phyloP scores from a whole-genome alignment of 2,113 vertebrate species.

The Gymnocephalus cernua region DNA sequence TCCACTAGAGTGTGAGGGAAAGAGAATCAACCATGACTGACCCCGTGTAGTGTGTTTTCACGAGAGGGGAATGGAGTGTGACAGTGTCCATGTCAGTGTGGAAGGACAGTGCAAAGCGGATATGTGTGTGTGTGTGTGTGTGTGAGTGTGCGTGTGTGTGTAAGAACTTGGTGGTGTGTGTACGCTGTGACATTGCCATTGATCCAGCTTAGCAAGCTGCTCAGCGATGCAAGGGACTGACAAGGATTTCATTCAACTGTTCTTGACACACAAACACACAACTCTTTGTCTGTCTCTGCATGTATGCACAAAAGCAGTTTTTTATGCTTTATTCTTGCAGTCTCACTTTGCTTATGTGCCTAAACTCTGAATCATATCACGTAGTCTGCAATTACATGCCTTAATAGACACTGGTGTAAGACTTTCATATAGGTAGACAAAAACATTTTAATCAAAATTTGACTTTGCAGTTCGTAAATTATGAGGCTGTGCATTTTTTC shows the following conservation, averaged over 20 bases:
- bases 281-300: constrained; percentile 57
- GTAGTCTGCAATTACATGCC: background rate
- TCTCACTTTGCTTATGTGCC: constrained; percentile 26
- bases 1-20: constrained; percentile 33
- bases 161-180: constrained; percentile 59
- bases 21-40: constrained; percentile 37
- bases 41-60: constrained; percentile 57
- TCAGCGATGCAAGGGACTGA: constrained; percentile 73
- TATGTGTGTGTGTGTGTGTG: constrained; percentile 45
- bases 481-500: background rate
- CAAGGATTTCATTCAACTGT: constrained; percentile 81
- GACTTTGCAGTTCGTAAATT: background rate
- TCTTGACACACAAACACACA: constrained; percentile 77
- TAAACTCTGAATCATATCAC: background rate
- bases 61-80: constrained; percentile 53
- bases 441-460: background rate
- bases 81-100: constrained; percentile 60
- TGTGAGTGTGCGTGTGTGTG: constrained; percentile 5
- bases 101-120: constrained; percentile 64
- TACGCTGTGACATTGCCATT: constrained; percentile 77
- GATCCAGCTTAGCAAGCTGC: constrained; percentile 81
- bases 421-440: background rate
- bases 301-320: constrained; percentile 57
- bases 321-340: constrained; percentile 41
- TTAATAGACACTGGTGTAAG: background rate